Conservation (phyloP, 2,113 vertebrate species). For the Sus scrofa region T2T-Sscrofa CM000813.6:67848001-67848500, state of each 20-base stretch:
- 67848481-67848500: not conserved
- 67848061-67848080: too few relatives aligned
- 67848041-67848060: too few relatives aligned
- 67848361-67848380: not conserved
- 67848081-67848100: too few relatives aligned
- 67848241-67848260: not conserved
- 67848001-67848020: not conserved
- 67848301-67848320: not conserved
- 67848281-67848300: not conserved
- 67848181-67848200: not conserved
- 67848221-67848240: not conserved
- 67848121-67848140: too few relatives aligned
- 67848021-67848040: too few relatives aligned
- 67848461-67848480: not conserved
- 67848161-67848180: not conserved
- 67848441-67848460: not conserved
- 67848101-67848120: too few relatives aligned
- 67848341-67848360: not conserved
- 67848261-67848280: not conserved
- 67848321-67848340: not conserved
- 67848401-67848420: not conserved
- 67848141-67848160: not conserved
- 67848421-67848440: not conserved
- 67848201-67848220: not conserved
- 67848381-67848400: not conserved